Base-by-base conservation (phyloP, 1,140 invertebrate species). In the Dinoponera quadriceps region DNA sequence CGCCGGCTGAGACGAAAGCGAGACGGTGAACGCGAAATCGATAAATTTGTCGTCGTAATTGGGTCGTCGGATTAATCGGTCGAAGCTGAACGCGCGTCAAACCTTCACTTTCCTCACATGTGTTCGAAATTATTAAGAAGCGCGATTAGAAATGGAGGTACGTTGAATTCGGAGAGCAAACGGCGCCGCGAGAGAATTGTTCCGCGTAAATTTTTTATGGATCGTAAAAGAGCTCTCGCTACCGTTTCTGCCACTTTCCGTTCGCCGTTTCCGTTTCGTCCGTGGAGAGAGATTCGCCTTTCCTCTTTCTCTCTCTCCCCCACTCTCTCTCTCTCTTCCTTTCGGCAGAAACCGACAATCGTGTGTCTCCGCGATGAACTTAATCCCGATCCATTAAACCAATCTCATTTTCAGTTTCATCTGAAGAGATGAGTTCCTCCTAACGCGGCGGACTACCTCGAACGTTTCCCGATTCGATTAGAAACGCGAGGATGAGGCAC, bases 191-290 rank as follows among this genome's bases (percentile, higher is more conserved):
- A 68, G 4, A 82, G 77, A 91, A 92, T 92, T 92, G 91, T 93
- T 91, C 86, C 90, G 84, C 89, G 85, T 91, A 92, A 92, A 93
- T 92, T 84, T 81, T 92, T 90, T 90, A 92, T 93, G 88, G 85
- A 89, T 88, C 90, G 84, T 91, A 91, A 92, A 92, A 91, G 83
- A 69, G 55, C 60, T 81, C 86, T 82, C 57, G 65, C 22, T 68
- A 49, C 13, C 20, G 54, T 63, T 60, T 68, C 57, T 55, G 51
- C 18, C 63, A 25, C 49, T 78, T 68, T 57, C 33, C 51, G 51
- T 69, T 69, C 16, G 13, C n/a, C 44, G 38, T 48, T 48, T 77
- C 38, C 49, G 44, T 33, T 68, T 68, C 33, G 13, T 57, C 27
- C 49, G 18, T n/a, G n/a, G 27, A 16, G 2, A n/a, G 48, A n/a